Conservation (phyloP, 1,140 invertebrate species). For the Caenorhabditis remanei region DNA sequence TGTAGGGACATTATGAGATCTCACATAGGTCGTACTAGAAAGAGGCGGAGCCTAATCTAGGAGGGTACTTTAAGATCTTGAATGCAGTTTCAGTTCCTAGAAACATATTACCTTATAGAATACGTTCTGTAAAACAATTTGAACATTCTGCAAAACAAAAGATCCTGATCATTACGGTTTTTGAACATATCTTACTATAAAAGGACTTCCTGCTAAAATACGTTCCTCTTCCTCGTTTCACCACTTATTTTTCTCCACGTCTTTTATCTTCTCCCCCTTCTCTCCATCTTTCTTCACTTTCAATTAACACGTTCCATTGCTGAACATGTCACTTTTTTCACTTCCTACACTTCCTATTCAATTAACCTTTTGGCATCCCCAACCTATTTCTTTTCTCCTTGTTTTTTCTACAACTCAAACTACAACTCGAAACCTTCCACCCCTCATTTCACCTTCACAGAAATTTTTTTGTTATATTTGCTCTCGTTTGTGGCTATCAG, state of each 20-base stretch:
- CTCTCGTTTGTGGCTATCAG: constrained; percentile 52
- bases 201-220: background rate
- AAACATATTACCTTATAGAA: no score
- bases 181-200: no score
- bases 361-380: background rate
- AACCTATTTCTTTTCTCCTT: background rate
- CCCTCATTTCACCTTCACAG: background rate
- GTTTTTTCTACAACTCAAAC: background rate
- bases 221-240: background rate
- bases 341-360: constrained; percentile 41
- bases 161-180: no score
- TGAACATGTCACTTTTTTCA: constrained; percentile 42
- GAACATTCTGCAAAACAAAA: no score
- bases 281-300: background rate
- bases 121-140: no score
- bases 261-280: background rate
- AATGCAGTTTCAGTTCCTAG: no score
- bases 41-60: no score
- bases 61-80: no score
- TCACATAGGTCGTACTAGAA: no score
- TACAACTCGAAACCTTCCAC: background rate
- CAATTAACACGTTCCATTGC: constrained; percentile 47
- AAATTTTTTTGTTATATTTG: constrained; percentile 40
- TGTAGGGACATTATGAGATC: no score
- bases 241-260: background rate